These are phyloP conservation scores for Eumeta japonica DNA, from an alignment of 1,140 invertebrate species.

Conservation along the genomic window DNA sequence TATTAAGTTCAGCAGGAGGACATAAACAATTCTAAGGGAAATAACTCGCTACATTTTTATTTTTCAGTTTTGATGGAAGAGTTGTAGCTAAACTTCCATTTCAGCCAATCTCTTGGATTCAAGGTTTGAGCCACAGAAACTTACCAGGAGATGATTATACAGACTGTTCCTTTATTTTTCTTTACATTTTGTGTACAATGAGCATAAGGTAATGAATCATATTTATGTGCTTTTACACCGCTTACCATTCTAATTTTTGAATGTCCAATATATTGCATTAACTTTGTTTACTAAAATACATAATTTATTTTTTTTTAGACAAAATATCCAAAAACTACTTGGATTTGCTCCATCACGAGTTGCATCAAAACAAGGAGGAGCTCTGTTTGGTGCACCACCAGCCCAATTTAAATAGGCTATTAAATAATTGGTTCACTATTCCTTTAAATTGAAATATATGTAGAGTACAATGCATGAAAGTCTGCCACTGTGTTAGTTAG, in stretches of 20 bases:
- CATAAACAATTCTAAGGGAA: no score
- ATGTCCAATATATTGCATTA: neutral
- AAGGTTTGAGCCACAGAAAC: conserved; percentile 96
- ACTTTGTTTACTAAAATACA: conserved; percentile 2
- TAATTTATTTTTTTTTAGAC: conserved; percentile 53
- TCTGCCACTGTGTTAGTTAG: no score
- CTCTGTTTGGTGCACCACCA: conserved; percentile 74
- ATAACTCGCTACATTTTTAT: no score
- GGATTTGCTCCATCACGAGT: conserved; percentile 96
- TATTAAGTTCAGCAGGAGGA: no score
- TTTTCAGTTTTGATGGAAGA: conserved; percentile 92
- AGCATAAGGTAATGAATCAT: conserved; percentile 83
- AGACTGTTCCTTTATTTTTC: conserved; percentile 99
- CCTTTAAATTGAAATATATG: no score
- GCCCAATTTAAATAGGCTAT: conserved; percentile 79
- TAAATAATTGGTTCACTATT: no score
- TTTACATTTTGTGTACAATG: conserved; percentile 99
- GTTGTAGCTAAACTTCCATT: conserved; percentile 97
- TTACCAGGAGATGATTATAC: conserved; percentile 94
- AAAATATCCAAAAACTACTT: conserved; percentile 97
- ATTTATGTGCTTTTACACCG: conserved; percentile 5
- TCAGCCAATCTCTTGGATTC: conserved; percentile 92
- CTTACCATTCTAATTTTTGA: no score
- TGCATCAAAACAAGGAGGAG: conserved; percentile 90
- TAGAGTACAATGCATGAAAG: no score